phyloP scores from a whole-genome alignment of 2,888 invertebrate genomes.

The Acrobasis repandana region DNA sequence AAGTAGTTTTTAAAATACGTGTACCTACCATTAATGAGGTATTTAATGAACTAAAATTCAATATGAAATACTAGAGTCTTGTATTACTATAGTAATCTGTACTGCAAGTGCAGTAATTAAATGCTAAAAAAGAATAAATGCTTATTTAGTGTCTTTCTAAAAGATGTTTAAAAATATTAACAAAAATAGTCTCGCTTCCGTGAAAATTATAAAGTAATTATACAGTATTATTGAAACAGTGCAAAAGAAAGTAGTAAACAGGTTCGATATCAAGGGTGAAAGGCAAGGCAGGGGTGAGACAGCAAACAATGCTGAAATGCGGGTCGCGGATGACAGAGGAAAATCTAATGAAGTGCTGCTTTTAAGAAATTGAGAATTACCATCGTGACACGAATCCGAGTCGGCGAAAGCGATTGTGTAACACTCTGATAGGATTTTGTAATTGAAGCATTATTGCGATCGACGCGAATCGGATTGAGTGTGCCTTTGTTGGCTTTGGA shows the following conservation, averaged over 20 bases:
- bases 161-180: no score
- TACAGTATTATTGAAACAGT: slow-evolving; percentile 15
- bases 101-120: no score
- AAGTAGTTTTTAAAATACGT: no score
- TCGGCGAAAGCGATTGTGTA: background rate
- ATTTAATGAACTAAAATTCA: no score
- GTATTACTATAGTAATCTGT: no score
- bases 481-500: background rate
- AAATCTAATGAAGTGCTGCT: slow-evolving; percentile 72
- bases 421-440: slow-evolving; percentile 3
- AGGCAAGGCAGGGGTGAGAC: slow-evolving; percentile 36
- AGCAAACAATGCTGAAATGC: slow-evolving; percentile 65
- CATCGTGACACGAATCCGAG: slow-evolving; percentile 20
- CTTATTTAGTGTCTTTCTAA: no score
- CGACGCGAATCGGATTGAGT: background rate
- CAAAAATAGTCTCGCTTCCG: no score
- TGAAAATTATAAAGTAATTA: no score
- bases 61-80: no score
- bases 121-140: no score
- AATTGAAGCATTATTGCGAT: background rate
- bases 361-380: slow-evolving; percentile 71
- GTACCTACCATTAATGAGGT: no score
- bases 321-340: slow-evolving; percentile 59
- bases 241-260: slow-evolving; percentile 36
- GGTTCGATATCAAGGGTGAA: slow-evolving; percentile 13